Percentiles rank a stretch among this genome's conserved stretches.
Evolutionary conservation across 1,140 invertebrate species (phyloP).

Genomic region (Solenopsis fugax): DNA sequence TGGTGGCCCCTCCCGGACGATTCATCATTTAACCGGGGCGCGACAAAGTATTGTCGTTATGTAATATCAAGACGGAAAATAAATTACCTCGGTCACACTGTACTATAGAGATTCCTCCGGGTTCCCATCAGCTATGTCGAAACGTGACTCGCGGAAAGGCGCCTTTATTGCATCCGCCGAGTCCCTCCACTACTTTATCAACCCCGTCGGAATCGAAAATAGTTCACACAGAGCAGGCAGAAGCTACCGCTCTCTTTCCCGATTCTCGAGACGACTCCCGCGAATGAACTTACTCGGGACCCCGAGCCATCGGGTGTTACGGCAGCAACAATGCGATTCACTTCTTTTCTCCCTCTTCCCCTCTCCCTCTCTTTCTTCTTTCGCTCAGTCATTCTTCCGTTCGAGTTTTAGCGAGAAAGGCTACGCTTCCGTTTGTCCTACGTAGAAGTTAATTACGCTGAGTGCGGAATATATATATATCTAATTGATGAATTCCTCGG

Average conservation of each 20-base stretch:
- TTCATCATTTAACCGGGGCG: constrained; percentile 27
- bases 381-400: background rate
- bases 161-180: constrained; percentile 59
- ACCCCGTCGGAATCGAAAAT: constrained; percentile 63
- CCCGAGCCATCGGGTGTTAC: constrained; percentile 39
- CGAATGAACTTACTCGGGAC: constrained; percentile 48
- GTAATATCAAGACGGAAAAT: constrained; percentile 53
- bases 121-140: constrained; percentile 46
- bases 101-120: constrained; percentile 48
- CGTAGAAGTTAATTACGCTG: constrained; percentile 5
- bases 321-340: constrained; percentile 49
- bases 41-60: constrained; percentile 60
- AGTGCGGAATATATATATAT: constrained; percentile 20
- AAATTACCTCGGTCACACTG: constrained; percentile 52
- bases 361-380: background rate
- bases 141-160: constrained; percentile 61
- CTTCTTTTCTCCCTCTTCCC: background rate
- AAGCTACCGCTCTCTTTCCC: constrained; percentile 43
- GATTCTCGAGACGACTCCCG: constrained; percentile 57
- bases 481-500: constrained; percentile 48
- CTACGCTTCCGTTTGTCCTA: constrained; percentile 10
- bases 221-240: constrained; percentile 53
- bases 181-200: constrained; percentile 61
- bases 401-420: constrained; percentile 1
- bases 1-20: background rate